Evolutionary conservation across 2,888 invertebrate species (phyloP), one percentile per base, ranked within the genome.

Genomic region (Myopa testacea): DNA sequence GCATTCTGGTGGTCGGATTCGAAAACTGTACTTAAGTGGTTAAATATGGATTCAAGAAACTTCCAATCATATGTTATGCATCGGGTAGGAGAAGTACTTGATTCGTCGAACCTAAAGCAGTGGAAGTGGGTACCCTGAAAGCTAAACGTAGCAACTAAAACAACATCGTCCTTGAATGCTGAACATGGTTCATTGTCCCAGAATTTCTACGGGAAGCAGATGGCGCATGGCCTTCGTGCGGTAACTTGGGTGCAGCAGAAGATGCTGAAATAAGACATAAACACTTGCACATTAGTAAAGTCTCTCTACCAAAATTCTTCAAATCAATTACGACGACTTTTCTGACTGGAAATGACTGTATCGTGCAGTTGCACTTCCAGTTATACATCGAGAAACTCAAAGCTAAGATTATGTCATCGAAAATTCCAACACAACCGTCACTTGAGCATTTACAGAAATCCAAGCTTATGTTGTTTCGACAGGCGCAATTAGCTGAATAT

Each of bases 71-170:
- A 74, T 62, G 77, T 79, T 3, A 78, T 80, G 77, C 65, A 69
- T n/a, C 73, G 80, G 6, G 78, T 81, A n/a, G 79, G 77, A 0
- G 80, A 81, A 71, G 65, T 81, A 38, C 40, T 79, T 16, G 81
- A 82, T 34, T 58, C 63, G n/a, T 73, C 78, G 6, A 80, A 79
- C 19, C 8, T 70, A 8, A 67, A 0, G 6, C 70, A 81, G 50
- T 80, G 80, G 80, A 79, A 37, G 12, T 81, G 80, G 76, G 74
- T 80, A 38, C 79, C 80, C 7, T 77, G 79, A 6, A 78, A 79
- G 52, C 16, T 63, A 34, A 81, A 77, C 67, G 60, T 68, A 4
- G 80, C 80, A 0, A 82, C 81, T 19, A 80, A 80, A 40, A 60
- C 75, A n/a, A 60, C 76, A 19, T 70, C 68, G 6, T 63, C 16